These are phyloP conservation scores for Congeria kusceri DNA, from an alignment of 2,888 invertebrate species.

Conservation along the genomic window DNA sequence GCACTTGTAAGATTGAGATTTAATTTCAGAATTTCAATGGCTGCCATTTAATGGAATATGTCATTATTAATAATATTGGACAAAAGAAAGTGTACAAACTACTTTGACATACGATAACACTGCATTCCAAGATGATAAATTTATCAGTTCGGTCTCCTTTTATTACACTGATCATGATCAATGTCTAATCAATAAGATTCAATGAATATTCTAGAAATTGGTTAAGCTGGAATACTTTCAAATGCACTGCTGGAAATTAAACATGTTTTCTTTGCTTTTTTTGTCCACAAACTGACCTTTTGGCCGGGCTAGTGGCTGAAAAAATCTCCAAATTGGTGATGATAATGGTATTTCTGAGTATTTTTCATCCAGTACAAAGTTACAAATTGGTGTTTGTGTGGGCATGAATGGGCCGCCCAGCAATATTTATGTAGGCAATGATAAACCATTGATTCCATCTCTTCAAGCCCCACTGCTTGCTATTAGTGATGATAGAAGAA, in stretches of 20 bases:
- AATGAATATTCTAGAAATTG: background rate
- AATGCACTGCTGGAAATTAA: slow-evolving; percentile 1
- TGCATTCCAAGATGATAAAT: background rate
- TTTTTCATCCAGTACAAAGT: slow-evolving; percentile 3
- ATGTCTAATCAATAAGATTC: slow-evolving; percentile 4
- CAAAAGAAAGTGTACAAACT: too few relatives aligned
- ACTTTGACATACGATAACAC: too few relatives aligned
- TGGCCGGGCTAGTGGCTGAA: background rate
- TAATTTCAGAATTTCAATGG: background rate
- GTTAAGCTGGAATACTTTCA: background rate
- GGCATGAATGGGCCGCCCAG: background rate
- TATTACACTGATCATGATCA: background rate
- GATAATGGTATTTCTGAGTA: background rate
- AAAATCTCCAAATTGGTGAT: background rate
- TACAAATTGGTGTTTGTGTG: too few relatives aligned
- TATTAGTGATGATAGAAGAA: slow-evolving; percentile 18
- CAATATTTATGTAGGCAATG: slow-evolving; percentile 9
- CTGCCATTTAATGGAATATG: too few relatives aligned
- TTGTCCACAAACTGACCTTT: background rate
- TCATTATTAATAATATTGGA: too few relatives aligned
- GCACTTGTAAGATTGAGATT: background rate
- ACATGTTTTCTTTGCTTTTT: background rate
- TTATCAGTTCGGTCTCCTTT: background rate
- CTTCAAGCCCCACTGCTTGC: slow-evolving; percentile 7
- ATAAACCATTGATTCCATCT: slow-evolving; percentile 34